Base-by-base conservation (phyloP, 2,113 vertebrate species). In the Mola mola region DNA sequence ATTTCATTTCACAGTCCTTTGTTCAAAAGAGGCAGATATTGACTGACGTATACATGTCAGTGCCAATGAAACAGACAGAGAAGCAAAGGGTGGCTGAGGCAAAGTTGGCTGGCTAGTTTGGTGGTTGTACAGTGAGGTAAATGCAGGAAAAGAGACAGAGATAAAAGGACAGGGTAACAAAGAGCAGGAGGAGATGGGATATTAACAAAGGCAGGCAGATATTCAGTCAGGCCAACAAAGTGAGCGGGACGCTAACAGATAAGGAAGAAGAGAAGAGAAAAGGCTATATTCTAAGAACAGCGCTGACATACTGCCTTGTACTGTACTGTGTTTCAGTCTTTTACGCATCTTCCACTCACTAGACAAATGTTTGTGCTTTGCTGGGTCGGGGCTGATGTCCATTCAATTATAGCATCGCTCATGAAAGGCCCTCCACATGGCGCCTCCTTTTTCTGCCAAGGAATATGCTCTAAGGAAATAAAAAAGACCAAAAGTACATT, bases 281-380 rank as follows among this genome's bases (percentile, higher is more conserved):
- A 66, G 66, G 64, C 16, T 15, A 31, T 24, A 37, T 55, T 58
- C 53, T 48, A 63, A 57, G 68, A 79, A 67, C 55, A 71, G 70
- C 1, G 33, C 69, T 65, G 70, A 47, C 71, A 70, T 34, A 62
- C 40, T 71, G 71, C 75, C 66, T 71, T 74, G 46, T 79, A 70
- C 52, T 51, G 82, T 84, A 89, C 87, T 72, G 82, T 48, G 76
- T 87, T 68, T 89, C 60, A 75, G 75, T 92, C 67, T 75, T 83
- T 86, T 47, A 69, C 34, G 16, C 44, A 19, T 72, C 57, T 64
- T 72, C 55, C 57, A 61, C 52, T 80, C 52, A 78, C 75, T 53
- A 63, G 68, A 79, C 66, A 89, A 93, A 92, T 94, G 79, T 89
- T 86, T 98, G 96, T 97, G 95, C 96, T 98, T 96, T 96, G 92